A percentile compares a stretch with the other conserved stretches of the same genome.
phyloP scores from a whole-genome alignment of 92 coral and sea anemone species.

The Epizoanthus scotinus region DNA sequence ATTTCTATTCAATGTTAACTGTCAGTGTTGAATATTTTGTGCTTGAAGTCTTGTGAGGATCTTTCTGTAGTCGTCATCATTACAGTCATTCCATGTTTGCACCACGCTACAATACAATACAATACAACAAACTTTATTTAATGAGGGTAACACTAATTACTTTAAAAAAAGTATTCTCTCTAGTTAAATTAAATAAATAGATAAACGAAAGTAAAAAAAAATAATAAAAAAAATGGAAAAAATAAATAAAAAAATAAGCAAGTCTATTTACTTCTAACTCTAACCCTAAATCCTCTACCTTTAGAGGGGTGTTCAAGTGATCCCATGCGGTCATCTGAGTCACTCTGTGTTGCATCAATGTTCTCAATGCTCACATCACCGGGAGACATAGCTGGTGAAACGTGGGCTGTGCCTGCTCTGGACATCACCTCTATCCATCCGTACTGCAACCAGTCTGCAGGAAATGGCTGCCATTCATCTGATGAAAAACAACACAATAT shows the following conservation, averaged over 20 bases:
- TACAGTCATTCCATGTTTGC: no score
- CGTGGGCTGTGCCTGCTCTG: slow-evolving; percentile 39
- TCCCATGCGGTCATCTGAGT: slow-evolving; percentile 72
- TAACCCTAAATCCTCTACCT: no score
- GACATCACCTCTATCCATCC: slow-evolving; percentile 63
- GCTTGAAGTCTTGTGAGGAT: neutral
- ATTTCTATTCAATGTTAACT: neutral
- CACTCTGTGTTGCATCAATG: neutral
- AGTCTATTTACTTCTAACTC: no score
- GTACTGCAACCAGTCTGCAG: slow-evolving; percentile 71
- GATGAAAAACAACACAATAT: neutral
- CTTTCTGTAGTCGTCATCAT: no score
- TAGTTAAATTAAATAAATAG: no score
- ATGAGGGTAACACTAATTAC: no score
- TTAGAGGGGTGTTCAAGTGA: slow-evolving; percentile 65
- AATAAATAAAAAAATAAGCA: no score
- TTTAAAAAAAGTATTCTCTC: no score
- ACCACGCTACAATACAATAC: no score
- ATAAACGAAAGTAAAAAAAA: no score
- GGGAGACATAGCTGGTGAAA: slow-evolving; percentile 31
- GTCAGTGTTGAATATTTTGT: neutral
- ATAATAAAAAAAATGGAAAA: no score
- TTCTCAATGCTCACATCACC: slow-evolving; percentile 42
- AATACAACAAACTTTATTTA: no score
- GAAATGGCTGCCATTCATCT: slow-evolving; percentile 80